phyloP scores from a whole-genome alignment of 2,113 vertebrate species.

The Benthochromis sp. region DNA sequence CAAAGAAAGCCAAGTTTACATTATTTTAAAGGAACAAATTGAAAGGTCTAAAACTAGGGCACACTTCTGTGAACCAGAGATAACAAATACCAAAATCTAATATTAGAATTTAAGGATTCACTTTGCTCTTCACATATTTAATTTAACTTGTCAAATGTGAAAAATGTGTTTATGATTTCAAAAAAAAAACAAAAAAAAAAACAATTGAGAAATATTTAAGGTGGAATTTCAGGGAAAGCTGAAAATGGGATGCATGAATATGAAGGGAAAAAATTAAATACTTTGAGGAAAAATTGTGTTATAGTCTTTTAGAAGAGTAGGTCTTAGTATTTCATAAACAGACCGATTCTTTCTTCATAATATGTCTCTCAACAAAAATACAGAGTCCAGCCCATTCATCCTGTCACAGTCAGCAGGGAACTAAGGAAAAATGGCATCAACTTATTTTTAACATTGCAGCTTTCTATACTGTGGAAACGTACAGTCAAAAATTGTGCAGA shows the following conservation, averaged over 20 bases:
- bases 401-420: not conserved
- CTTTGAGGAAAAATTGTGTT: not conserved
- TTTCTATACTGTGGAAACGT: not conserved
- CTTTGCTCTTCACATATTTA: not conserved
- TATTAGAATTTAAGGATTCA: not conserved
- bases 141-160: not conserved
- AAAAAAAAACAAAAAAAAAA: not conserved
- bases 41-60: not conserved
- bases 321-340: not conserved
- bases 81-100: not conserved
- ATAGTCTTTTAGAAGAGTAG: not conserved
- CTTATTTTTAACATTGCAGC: not conserved
- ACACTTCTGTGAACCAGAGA: not conserved
- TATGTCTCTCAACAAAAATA: not conserved
- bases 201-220: not conserved
- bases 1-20: not conserved
- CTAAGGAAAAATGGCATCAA: not conserved
- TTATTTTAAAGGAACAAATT: not conserved
- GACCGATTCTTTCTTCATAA: not conserved
- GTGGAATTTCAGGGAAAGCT: not conserved
- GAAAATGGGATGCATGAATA: accelerated
- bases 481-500: not conserved
- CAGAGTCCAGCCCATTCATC: not conserved
- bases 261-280: not conserved
- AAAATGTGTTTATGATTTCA: not conserved